Conservation (phyloP, 2,113 vertebrate genomes). For the Myotis lucifugus region DNA sequence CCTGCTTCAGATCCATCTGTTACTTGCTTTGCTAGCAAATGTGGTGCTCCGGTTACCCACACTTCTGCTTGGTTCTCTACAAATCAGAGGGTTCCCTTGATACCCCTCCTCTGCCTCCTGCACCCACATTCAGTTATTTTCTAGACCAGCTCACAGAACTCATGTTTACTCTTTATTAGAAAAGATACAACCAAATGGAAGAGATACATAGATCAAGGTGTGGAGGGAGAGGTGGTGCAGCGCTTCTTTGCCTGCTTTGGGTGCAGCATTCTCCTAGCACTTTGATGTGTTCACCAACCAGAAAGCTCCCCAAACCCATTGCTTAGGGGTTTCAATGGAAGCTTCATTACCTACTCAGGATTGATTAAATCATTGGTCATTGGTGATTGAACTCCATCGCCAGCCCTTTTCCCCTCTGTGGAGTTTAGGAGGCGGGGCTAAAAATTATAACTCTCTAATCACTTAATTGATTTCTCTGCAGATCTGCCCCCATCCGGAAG, state of each 20-base stretch:
- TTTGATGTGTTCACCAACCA: not conserved
- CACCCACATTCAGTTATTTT: not conserved
- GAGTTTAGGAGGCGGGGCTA: not conserved
- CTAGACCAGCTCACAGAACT: not conserved
- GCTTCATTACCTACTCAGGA: not conserved
- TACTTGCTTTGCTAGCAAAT: not conserved
- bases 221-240: not conserved
- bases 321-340: not conserved
- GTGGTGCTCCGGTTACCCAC: not conserved
- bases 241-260: not conserved
- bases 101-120: not conserved
- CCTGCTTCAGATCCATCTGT: not conserved
- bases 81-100: not conserved
- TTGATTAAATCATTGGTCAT: not conserved
- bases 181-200: not conserved
- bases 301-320: not conserved
- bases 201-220: not conserved
- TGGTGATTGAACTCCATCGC: not conserved
- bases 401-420: not conserved
- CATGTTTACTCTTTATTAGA: not conserved
- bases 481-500: not conserved
- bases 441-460: not conserved
- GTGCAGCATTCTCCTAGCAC: not conserved
- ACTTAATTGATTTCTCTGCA: not conserved
- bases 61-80: not conserved